Conservation (phyloP, 2,113 vertebrate genomes). For the Myiagra hebetior region DNA sequence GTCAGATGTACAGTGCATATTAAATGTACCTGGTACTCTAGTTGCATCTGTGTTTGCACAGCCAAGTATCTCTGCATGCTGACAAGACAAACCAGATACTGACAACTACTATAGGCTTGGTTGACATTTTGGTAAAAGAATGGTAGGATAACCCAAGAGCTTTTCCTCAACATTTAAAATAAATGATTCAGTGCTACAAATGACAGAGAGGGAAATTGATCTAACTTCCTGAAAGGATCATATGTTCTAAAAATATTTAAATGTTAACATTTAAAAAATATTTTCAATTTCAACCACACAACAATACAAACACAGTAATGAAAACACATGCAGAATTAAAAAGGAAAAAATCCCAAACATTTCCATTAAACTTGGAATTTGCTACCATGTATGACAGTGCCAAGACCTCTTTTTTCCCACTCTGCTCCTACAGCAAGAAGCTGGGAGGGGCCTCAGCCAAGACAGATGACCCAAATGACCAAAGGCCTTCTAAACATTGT, state of each 20-base stretch:
- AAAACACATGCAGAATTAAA: neutral
- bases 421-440: neutral
- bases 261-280: neutral
- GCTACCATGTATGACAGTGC: neutral
- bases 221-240: slow-evolving; percentile 2
- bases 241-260: slow-evolving; percentile 42
- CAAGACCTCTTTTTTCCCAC: neutral
- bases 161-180: slow-evolving; percentile 54
- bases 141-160: slow-evolving; percentile 28
- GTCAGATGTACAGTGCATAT: neutral
- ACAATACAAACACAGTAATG: neutral
- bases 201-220: neutral
- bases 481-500: rapidly evolving
- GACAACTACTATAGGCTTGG: neutral
- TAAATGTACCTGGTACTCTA: neutral
- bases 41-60: neutral
- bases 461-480: neutral
- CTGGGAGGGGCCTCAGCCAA: rapidly evolving
- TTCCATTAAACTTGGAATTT: neutral
- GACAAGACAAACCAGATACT: slow-evolving; percentile 18
- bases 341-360: neutral
- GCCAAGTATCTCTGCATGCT: neutral
- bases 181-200: slow-evolving; percentile 40
- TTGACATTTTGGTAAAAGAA: slow-evolving; percentile 46
- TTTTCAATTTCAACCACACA: neutral